Evolutionary conservation across 1,140 invertebrate species (phyloP).

Genomic region (Ptiloglossa arizonensis): DNA sequence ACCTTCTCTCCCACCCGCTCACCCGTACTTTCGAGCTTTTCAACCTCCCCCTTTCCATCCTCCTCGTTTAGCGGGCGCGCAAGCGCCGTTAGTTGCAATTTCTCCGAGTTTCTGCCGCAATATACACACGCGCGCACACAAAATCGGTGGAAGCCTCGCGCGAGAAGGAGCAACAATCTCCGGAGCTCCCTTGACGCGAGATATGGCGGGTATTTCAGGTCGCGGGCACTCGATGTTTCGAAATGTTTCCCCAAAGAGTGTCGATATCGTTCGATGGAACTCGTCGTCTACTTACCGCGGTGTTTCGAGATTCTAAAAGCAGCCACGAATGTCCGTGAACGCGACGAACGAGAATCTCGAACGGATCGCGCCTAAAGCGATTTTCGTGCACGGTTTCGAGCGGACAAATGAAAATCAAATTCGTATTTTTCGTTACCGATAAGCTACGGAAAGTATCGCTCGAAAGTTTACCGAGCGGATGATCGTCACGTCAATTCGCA

Average conservation of each 20-base stretch:
- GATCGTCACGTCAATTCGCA: conserved; percentile 35
- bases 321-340: too few species aligned
- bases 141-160: conserved; percentile 45
- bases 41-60: conserved; percentile 32
- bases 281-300: too few species aligned
- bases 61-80: conserved; percentile 49
- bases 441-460: conserved; percentile 20
- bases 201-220: conserved; percentile 30
- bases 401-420: too few species aligned
- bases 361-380: too few species aligned
- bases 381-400: too few species aligned
- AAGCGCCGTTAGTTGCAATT: conserved; percentile 61
- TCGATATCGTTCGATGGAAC: too few species aligned
- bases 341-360: too few species aligned
- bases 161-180: conserved; percentile 51
- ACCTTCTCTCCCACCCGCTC: conserved; percentile 10
- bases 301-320: too few species aligned
- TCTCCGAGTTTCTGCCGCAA: conserved; percentile 57
- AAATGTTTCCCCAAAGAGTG: conserved; percentile 1
- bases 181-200: conserved; percentile 3
- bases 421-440: too few species aligned
- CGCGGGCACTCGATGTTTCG: background rate
- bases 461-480: conserved; percentile 36
- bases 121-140: conserved; percentile 26
- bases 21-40: conserved; percentile 57